Conservation (phyloP, 2,888 invertebrate genomes). For the Tanypteryx hageni region DNA sequence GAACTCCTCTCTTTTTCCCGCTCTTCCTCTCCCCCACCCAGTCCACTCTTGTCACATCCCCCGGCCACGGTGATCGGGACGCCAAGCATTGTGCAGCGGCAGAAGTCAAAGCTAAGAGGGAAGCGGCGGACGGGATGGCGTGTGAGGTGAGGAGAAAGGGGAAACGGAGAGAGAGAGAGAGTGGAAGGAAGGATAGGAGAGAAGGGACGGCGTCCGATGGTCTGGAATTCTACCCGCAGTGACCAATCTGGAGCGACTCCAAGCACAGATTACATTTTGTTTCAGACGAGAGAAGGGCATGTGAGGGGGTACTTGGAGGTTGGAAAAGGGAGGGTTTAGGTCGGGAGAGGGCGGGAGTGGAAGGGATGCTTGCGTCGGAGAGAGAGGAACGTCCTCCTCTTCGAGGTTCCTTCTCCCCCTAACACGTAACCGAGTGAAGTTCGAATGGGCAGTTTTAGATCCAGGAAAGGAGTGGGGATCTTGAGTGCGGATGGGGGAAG, state of each 20-base stretch:
- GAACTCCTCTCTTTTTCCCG: not conserved
- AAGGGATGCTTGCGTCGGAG: not conserved
- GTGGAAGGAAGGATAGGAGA: not conserved
- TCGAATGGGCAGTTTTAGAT: not conserved
- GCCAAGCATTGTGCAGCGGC: not conserved
- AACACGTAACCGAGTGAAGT: not conserved
- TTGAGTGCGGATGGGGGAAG: not conserved
- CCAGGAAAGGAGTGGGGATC: not conserved
- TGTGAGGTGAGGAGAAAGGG: not conserved
- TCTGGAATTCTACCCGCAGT: constrained; percentile 46
- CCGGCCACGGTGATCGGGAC: not conserved
- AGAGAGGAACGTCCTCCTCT: not conserved
- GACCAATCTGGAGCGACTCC: constrained; percentile 54
- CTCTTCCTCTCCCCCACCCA: not conserved
- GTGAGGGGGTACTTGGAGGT: not conserved
- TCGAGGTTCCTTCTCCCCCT: not conserved
- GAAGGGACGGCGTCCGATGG: constrained; percentile 26
- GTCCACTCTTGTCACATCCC: not conserved
- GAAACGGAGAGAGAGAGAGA: not conserved
- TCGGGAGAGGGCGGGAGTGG: not conserved
- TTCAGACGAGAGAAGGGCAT: constrained; percentile 11
- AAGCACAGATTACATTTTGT: constrained; percentile 59
- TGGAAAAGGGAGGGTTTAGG: not conserved
- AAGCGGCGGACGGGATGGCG: not conserved
- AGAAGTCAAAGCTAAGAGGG: not conserved